Conservation (phyloP, 2,888 invertebrate genomes). For the Hypomecis atomaria region DNA sequence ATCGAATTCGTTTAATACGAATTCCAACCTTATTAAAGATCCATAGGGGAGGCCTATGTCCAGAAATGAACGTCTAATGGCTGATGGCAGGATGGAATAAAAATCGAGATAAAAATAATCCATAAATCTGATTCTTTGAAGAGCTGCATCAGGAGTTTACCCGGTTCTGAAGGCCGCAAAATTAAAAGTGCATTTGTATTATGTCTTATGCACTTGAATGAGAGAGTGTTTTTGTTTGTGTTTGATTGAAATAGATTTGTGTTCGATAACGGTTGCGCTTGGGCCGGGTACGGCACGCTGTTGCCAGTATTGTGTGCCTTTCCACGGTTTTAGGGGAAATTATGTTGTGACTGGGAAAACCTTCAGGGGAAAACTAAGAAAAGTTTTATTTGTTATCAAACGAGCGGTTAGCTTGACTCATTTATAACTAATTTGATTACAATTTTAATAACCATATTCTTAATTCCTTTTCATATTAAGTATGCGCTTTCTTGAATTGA, state of each 20-base stretch:
- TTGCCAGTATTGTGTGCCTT: neutral
- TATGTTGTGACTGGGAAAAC: too few species aligned
- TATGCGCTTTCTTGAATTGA: too few species aligned
- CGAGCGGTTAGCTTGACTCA: too few species aligned
- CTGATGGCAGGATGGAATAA: constrained; percentile 6
- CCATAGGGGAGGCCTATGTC: too few species aligned
- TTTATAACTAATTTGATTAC: too few species aligned
- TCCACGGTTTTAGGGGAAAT: neutral
- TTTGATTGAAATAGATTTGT: constrained; percentile 38
- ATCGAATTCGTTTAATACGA: too few species aligned
- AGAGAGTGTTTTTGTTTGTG: constrained; percentile 49
- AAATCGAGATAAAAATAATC: constrained; percentile 46
- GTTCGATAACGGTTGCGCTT: constrained; percentile 63
- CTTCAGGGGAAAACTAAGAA: too few species aligned
- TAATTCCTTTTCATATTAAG: too few species aligned
- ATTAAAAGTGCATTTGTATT: constrained; percentile 35
- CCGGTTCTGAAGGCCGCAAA: constrained; percentile 39
- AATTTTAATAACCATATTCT: too few species aligned
- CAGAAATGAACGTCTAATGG: neutral
- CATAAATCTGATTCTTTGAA: constrained; percentile 50
- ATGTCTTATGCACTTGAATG: constrained; percentile 45
- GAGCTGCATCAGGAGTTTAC: constrained; percentile 48
- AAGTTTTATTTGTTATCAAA: too few species aligned
- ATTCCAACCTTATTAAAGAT: too few species aligned
- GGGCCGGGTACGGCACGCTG: constrained; percentile 57